These are phyloP conservation scores for Agonopterix heracliana DNA, from an alignment of 2,888 invertebrate species.

Conservation along the genomic window DNA sequence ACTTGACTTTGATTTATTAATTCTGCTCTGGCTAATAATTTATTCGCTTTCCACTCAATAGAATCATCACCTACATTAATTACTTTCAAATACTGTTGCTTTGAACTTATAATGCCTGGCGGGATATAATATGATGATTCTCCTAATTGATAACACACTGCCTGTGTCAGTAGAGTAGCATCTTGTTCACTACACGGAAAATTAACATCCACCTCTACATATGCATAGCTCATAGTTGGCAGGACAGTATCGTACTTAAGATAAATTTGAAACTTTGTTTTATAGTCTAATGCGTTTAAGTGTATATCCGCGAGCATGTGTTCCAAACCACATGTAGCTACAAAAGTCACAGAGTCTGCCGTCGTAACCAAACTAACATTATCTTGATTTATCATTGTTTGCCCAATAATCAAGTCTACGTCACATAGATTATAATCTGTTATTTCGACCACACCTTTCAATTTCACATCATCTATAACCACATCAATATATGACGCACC, in stretches of 20 bases:
- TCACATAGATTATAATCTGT: neutral
- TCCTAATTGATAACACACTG: neutral
- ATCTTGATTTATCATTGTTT: conserved; percentile 9
- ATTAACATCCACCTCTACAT: neutral
- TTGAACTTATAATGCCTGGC: neutral
- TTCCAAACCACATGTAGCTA: neutral
- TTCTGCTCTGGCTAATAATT: neutral
- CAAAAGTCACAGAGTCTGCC: conserved; percentile 2
- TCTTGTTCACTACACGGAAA: neutral
- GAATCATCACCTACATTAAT: neutral
- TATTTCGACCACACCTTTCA: conserved; percentile 2
- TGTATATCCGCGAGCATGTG: neutral
- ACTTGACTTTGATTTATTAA: neutral
- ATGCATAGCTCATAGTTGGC: neutral
- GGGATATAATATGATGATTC: neutral
- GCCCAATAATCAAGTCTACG: conserved; percentile 9
- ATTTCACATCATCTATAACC: conserved; percentile 1
- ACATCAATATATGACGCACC: neutral
- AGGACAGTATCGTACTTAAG: neutral
- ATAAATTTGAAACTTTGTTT: neutral
- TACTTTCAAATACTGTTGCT: neutral
- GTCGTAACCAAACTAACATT: conserved; percentile 8
- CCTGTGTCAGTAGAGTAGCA: neutral
- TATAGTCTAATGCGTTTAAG: neutral
- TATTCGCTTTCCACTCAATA: neutral